Evolutionary conservation across 2,797 vertebrate species (phyloP), one percentile per base, ranked within the genome.

Genomic region (Vultur gryphus): DNA sequence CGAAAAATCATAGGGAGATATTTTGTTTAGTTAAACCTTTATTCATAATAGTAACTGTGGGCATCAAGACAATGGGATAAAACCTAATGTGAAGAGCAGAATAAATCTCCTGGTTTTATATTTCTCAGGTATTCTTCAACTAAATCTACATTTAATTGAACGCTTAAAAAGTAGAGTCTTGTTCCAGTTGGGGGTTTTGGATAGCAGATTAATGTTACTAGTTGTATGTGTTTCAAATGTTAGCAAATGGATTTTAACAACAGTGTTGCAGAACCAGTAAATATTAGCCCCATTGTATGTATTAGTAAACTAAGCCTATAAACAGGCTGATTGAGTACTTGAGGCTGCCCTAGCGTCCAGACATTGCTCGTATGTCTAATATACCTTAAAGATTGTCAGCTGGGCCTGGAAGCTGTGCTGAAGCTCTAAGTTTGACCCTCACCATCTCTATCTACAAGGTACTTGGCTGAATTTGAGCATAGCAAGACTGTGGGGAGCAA

Each of bases 281-380:
- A 25, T 25, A 26, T 70, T 54, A 70, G 10, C 9, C 41, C 24
- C 16, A 3, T 31, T 41, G 8, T 35, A 52, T 43, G 3, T 21
- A 35, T 51, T 61, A 35, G n/a, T 29, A 61, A 75, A 52, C 43
- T 41, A 64, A 80, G 16, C 51, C 75, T 80, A 44, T 49, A 70
- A 65, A 39, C 16, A 43, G 12, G 10, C 43, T 77, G 23, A 37
- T 76, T 55, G 31, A 24, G 43, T 62, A 24, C 26, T 16, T 92
- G 49, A 86, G 43, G 61, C 39, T 82, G 35, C 33, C 28, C 20
- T 39, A 20, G 11, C 16, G 20, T 67, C 39, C 43, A 46, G 69
- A 7, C 11, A 33, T 33, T 41, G 33, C 25, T 35, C 0, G 0
- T 49, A 37, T n/a, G 28, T 31, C 44, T 33, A 20, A 17, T 43